phyloP scores from a whole-genome alignment of 2,797 vertebrate genomes.

The Luscinia megarhynchos region DNA sequence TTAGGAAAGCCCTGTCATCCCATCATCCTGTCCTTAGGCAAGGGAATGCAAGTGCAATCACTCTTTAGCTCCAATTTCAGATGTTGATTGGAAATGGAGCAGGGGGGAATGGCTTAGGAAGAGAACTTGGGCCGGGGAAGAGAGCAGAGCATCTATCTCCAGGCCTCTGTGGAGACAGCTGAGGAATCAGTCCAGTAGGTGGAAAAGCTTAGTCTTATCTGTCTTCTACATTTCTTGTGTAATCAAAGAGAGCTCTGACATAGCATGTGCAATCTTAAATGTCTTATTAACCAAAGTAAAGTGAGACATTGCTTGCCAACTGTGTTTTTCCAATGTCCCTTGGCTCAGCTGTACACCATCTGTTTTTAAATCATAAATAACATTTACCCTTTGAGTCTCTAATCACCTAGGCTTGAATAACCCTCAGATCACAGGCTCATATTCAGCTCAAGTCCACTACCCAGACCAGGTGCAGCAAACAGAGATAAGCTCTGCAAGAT shows the following conservation, averaged over 20 bases:
- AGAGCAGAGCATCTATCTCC: not conserved
- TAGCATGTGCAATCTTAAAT: not conserved
- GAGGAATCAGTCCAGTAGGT: not conserved
- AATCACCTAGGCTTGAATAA: not conserved
- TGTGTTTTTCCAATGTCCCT: not conserved
- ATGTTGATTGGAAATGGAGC: not conserved
- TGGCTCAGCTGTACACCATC: not conserved
- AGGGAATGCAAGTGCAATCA: not conserved
- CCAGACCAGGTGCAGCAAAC: not conserved
- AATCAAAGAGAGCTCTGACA: not conserved
- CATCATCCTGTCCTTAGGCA: not conserved
- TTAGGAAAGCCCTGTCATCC: not conserved
- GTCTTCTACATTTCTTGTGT: not conserved
- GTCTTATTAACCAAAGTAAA: not conserved
- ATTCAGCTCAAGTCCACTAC: not conserved
- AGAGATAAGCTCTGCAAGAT: not conserved
- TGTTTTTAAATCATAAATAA: constrained; percentile 36
- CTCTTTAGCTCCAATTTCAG: not conserved
- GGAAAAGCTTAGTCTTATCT: not conserved
- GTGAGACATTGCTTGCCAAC: not conserved
- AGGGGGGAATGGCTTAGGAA: not conserved
- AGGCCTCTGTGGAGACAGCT: not conserved
- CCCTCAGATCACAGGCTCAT: not conserved
- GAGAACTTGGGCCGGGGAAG: not conserved
- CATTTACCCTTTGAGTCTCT: not conserved